A percentile compares a stretch with the other conserved stretches of the same genome.
These are phyloP conservation scores for Synanthedon formicaeformis DNA, from an alignment of 2,888 invertebrate species.

Conservation along the genomic window DNA sequence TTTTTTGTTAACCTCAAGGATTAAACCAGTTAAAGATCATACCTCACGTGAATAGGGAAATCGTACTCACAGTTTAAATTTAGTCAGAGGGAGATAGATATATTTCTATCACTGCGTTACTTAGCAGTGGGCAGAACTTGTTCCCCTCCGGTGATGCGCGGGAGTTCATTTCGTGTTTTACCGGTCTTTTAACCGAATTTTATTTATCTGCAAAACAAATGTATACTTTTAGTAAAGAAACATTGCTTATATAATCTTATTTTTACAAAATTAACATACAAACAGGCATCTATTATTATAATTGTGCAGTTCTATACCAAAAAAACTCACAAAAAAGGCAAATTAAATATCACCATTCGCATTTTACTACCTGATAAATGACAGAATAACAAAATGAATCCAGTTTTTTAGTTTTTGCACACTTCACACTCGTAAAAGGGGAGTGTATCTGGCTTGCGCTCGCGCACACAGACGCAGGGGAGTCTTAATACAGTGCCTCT, in stretches of 20 bases:
- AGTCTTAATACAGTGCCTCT: conserved; percentile 48
- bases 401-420: conserved; percentile 5
- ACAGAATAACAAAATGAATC: not conserved
- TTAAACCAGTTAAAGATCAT: no score
- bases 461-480: conserved; percentile 42
- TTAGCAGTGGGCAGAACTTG: conserved; percentile 53
- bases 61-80: conserved; percentile 19
- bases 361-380: no score
- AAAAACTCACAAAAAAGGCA: no score
- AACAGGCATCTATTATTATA: no score
- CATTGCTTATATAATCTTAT: no score
- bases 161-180: no score
- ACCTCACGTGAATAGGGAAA: conserved; percentile 6
- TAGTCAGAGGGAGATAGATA: conserved; percentile 40
- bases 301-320: no score
- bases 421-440: conserved; percentile 46
- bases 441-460: conserved; percentile 48
- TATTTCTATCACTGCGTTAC: conserved; percentile 33
- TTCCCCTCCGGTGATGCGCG: conserved; percentile 33
- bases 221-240: no score
- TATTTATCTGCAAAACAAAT: not conserved
- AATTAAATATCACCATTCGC: not conserved
- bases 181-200: not conserved
- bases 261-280: no score
- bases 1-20: no score